Evolutionary conservation across 2,888 invertebrate species (phyloP).

Genomic region (Germaria angustata): DNA sequence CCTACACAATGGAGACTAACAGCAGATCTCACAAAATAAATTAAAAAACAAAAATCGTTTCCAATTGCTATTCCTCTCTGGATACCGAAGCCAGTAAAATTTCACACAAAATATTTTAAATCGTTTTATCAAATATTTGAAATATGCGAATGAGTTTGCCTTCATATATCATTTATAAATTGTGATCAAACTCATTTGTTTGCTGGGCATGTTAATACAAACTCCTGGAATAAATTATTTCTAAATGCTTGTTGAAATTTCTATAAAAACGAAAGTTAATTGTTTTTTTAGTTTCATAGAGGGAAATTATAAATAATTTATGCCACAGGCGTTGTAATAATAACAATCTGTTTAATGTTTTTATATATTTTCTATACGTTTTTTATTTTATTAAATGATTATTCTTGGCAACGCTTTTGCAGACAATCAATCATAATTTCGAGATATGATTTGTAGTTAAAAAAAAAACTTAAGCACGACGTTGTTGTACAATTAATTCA

Average conservation of each 20-base stretch:
- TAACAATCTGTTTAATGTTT: conserved; percentile 55
- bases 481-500: conserved; percentile 13
- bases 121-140: too few species aligned
- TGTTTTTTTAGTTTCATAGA: not conserved
- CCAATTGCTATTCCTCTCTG: too few species aligned
- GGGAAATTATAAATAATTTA: conserved; percentile 47
- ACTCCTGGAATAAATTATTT: conserved; percentile 8
- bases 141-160: too few species aligned
- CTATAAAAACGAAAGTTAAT: conserved; percentile 6
- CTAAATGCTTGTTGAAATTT: not conserved
- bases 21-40: too few species aligned
- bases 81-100: too few species aligned
- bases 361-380: conserved; percentile 13
- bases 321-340: conserved; percentile 48
- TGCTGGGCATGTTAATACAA: not conserved
- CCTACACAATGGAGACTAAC: too few species aligned
- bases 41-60: too few species aligned
- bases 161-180: too few species aligned
- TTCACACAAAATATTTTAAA: too few species aligned
- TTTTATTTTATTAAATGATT: not conserved
- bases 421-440: conserved; percentile 66
- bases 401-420: not conserved
- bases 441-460: not conserved
- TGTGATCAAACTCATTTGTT: not conserved
- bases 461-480: conserved; percentile 17